Base-by-base conservation (phyloP, 2,113 vertebrate genomes). In the Dermatemys mawii region DNA sequence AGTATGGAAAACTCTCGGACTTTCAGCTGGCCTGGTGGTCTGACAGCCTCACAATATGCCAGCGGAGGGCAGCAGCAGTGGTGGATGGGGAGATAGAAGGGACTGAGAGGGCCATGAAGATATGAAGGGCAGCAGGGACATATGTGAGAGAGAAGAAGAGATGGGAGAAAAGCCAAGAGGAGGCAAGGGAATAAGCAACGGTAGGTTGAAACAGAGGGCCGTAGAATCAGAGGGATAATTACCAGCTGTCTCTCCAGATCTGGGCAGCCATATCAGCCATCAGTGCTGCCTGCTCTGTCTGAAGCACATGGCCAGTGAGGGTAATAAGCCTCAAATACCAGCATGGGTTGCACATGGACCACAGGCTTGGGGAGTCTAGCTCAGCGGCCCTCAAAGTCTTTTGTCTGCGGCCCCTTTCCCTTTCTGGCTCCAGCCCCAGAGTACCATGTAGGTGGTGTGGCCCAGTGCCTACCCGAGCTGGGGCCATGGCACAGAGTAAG, bases 251-350 rank as follows among this genome's bases (percentile, higher is more conserved):
- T 90, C 19, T 4, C 78, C 44, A 8, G 49, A 76, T 87, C 29
- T 24, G 63, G 87, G 70, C 51, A 90, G 60, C 48, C 83, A 22
- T 26, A 81, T 93, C 90, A 92, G 93, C 94, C 88, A 81, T 70
- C n/a, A 24, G 83, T 38, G 17, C 78, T 94, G 48, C 38, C 51
- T 73, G 27, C 27, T 90, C 16, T 12, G 5, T 78, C 67, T 51
- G 88, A 90, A 87, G 70, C 83, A n/a, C 0, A 1, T 46, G 83
- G 87, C 1, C 41, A 76, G 12, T 46, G 26, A 76, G 41, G 41
- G 41, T 41, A 44, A 44, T 26, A 75, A 27, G 73, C 11, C 26
- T 75, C 73, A 76, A 70, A 38, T 38, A 70, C 41, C 41, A 3
- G 83, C 78, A 78, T 70, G 29, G 27, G 53, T 3, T 1, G 55